A percentile compares a stretch with the other conserved stretches of the same genome.
Conservation (phyloP, 2,113 vertebrate species). For the Girardinichthys multiradiatus region DNA sequence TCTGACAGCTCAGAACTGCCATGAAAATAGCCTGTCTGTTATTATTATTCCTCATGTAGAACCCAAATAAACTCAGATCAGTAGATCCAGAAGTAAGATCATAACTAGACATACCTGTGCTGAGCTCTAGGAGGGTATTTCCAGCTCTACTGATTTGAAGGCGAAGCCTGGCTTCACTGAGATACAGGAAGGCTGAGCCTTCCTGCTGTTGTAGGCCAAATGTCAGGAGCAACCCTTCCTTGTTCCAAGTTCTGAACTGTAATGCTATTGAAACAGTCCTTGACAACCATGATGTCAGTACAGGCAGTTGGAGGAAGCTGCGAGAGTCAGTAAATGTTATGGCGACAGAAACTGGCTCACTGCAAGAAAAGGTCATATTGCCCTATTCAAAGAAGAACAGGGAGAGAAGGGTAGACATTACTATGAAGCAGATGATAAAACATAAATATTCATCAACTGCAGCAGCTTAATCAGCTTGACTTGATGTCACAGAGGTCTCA, state of each 20-base stretch:
- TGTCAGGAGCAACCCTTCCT: slow-evolving; percentile 86
- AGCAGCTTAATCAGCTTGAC: slow-evolving; percentile 52
- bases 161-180: slow-evolving; percentile 85
- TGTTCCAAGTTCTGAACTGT: slow-evolving; percentile 95
- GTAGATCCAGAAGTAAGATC: background rate
- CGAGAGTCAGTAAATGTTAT: slow-evolving; percentile 87
- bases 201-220: slow-evolving; percentile 78
- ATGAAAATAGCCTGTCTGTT: background rate
- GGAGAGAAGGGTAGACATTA: slow-evolving; percentile 13
- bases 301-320: slow-evolving; percentile 86
- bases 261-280: slow-evolving; percentile 76
- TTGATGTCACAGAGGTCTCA: slow-evolving; percentile 57
- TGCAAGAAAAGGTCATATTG: slow-evolving; percentile 89
- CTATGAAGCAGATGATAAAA: slow-evolving; percentile 45
- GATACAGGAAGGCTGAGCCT: slow-evolving; percentile 81
- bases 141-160: slow-evolving; percentile 83
- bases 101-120: slow-evolving; percentile 80
- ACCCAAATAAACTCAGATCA: background rate
- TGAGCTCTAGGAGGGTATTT: slow-evolving; percentile 80
- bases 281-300: slow-evolving; percentile 41
- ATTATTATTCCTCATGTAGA: background rate
- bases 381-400: slow-evolving; percentile 79
- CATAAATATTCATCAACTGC: slow-evolving; percentile 68
- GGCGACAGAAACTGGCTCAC: slow-evolving; percentile 84
- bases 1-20: no score